Evolutionary conservation across 2,797 vertebrate species (phyloP), one percentile per base, ranked within the genome.

Genomic region (Thripadectes ignobilis): DNA sequence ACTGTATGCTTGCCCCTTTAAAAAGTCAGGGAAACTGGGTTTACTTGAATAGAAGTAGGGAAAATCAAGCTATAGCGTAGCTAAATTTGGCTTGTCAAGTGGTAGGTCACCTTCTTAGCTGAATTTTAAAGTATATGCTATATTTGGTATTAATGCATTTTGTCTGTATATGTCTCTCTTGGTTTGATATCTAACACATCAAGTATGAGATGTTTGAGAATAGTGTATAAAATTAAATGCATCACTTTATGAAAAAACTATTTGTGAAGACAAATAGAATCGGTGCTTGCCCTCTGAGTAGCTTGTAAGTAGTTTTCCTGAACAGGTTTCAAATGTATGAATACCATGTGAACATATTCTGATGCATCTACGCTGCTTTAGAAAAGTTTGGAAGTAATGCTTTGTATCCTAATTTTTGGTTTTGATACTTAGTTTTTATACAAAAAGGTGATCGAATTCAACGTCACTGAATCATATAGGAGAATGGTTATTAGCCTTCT

Each of bases 91-190:
- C 23, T 78, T 73, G 16, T 84, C 34, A 63, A 92, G 38, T 54
- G 49, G 52, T 87, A 86, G 74, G 80, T 93, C 85, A 94, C 45
- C 74, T 85, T 92, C 57, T 89, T 86, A 88, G 58, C 48, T 90
- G 73, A 79, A 86, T 94, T 91, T 89, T 76, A 77, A 73, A 82
- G 29, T 57, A 49, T 86, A 26, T 57, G 9, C 58, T 93, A 20
- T 79, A 46, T 83, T 79, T 96, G 36, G 72, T 93, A 73, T 84
- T 69, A 46, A 66, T 94, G 58, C 48, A 61, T 88, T 93, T 75
- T 91, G 13, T 66, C 79, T 91, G 15, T 67, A 17, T 61, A 6
- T 73, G n/a, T 52, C 24, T 59, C 6, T 62, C 52, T 43, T 71
- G 11, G 27, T 88, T 90, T 86, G 76, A 85, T 65, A 68, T 80